phyloP scores from a whole-genome alignment of 2,113 vertebrate species.

The Pomatostomus ruficeps region DNA sequence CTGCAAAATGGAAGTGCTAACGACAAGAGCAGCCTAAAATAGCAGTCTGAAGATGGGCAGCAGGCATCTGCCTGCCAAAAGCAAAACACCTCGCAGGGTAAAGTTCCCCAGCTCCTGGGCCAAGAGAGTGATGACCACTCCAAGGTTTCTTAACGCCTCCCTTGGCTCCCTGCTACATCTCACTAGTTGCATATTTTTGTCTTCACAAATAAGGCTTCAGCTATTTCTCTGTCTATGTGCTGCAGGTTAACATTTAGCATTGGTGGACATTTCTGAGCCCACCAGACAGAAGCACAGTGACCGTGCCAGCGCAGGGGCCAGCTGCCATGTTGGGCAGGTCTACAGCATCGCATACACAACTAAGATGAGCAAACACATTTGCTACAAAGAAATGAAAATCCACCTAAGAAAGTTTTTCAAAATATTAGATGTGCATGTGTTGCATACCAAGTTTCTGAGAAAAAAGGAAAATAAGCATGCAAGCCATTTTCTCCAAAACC shows the following conservation, averaged over 20 bases:
- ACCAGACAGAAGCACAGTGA: neutral
- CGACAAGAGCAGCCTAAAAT: constrained; percentile 47
- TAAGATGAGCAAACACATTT: neutral
- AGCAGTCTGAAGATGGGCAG: constrained; percentile 16
- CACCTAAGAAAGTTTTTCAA: neutral
- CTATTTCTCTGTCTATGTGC: neutral
- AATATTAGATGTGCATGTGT: neutral
- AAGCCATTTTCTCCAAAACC: constrained; percentile 41
- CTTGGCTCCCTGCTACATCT: neutral
- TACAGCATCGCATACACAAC: fast-evolving
- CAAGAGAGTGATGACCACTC: neutral
- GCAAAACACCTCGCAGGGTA: neutral
- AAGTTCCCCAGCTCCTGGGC: neutral
- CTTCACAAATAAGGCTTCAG: neutral
- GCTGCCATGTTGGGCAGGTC: neutral
- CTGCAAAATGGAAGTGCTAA: constrained; percentile 1
- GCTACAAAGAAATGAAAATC: neutral
- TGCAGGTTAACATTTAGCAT: neutral
- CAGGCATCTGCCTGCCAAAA: constrained; percentile 15
- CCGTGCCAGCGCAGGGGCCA: neutral
- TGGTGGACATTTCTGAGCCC: neutral
- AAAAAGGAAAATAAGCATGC: neutral
- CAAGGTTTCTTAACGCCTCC: neutral
- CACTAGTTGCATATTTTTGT: neutral
- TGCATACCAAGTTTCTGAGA: neutral